phyloP scores from a whole-genome alignment of 2,888 invertebrate genomes.

The Omphaloscelis lunosa region DNA sequence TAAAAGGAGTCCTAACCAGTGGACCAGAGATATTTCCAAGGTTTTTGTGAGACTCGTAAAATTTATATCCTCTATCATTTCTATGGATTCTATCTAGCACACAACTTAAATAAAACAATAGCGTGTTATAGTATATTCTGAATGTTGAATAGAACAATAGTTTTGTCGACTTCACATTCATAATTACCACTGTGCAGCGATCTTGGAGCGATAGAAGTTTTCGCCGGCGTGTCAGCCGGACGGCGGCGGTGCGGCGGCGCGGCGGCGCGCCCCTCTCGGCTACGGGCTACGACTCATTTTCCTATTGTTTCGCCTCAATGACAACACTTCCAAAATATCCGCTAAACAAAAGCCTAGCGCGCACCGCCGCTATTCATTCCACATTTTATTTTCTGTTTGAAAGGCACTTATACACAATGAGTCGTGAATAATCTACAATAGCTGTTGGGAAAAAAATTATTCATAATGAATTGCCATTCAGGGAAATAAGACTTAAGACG shows the following conservation, averaged over 20 bases:
- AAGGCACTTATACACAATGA: conserved; percentile 84
- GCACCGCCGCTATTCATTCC: conserved; percentile 77
- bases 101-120: conserved; percentile 43
- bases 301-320: conserved; percentile 78
- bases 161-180: conserved; percentile 43
- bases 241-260: not conserved
- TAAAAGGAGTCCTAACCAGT: not conserved
- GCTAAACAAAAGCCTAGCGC: conserved; percentile 80
- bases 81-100: conserved; percentile 23
- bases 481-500: conserved; percentile 77
- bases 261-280: not conserved
- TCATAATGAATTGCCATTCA: conserved; percentile 78
- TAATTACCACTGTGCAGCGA: conserved; percentile 57
- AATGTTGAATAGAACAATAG: conserved; percentile 47
- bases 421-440: conserved; percentile 85
- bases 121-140: conserved; percentile 36
- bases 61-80: conserved; percentile 2
- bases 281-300: conserved; percentile 59
- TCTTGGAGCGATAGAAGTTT: conserved; percentile 62
- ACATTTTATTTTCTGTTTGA: conserved; percentile 84
- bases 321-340: conserved; percentile 82
- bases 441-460: conserved; percentile 81
- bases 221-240: conserved; percentile 35
- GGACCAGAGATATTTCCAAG: not conserved
- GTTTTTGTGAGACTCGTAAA: not conserved